A percentile compares a stretch with the other conserved stretches of the same genome.
These are phyloP conservation scores for Formica exsecta DNA, from an alignment of 1,140 invertebrate species.

Conservation along the genomic window DNA sequence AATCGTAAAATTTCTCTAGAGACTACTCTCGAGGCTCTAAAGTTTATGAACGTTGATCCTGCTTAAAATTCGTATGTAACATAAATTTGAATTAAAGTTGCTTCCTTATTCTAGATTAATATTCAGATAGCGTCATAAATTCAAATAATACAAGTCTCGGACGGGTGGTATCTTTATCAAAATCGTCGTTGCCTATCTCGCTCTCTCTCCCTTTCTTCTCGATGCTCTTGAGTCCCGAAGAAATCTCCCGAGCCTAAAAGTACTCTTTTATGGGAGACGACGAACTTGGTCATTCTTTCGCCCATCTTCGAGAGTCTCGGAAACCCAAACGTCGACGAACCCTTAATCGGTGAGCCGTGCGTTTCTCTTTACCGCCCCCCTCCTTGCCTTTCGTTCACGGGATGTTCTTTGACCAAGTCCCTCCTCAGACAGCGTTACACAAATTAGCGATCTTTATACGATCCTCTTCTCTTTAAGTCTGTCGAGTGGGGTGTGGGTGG, in stretches of 20 bases:
- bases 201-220: neutral
- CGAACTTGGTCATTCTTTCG: conserved; percentile 37
- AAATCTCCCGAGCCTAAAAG: conserved; percentile 12
- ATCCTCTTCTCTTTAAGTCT: conserved; percentile 83
- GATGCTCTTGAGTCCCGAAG: no score
- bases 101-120: conserved; percentile 1
- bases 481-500: conserved; percentile 43
- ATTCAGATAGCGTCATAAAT: conserved; percentile 21
- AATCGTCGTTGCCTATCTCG: neutral
- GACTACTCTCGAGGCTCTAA: conserved; percentile 9
- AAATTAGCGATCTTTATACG: conserved; percentile 80
- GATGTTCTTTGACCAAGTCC: conserved; percentile 40
- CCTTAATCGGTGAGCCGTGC: conserved; percentile 41
- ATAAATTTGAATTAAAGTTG: conserved; percentile 57
- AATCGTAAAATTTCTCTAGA: conserved; percentile 38
- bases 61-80: conserved; percentile 57
- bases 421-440: conserved; percentile 67
- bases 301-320: neutral
- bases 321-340: neutral
- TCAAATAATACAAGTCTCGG: neutral
- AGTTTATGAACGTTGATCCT: conserved; percentile 33
- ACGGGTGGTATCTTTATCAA: conserved; percentile 1
- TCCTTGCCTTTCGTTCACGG: neutral
- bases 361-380: neutral
- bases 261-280: conserved; percentile 18